Percentiles rank a stretch among this genome's conserved stretches.
Evolutionary conservation across 2,888 invertebrate species (phyloP).

Genomic region (Sphaeridia pumilis): DNA sequence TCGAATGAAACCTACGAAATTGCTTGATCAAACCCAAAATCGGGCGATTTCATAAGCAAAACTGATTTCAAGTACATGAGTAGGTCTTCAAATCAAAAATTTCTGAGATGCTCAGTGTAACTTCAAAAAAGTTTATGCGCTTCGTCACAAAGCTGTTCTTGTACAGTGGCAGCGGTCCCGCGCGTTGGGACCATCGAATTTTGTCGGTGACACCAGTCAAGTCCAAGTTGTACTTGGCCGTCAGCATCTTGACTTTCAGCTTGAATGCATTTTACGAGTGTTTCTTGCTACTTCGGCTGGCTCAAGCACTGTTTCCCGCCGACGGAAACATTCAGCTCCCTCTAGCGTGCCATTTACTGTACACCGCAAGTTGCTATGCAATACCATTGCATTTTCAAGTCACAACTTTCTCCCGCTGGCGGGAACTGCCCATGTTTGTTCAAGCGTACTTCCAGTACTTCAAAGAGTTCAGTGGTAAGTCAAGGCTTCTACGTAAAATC

Average conservation of each 20-base stretch:
- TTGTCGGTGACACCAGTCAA: background rate
- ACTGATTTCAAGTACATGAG: too few relatives aligned
- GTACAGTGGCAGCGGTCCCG: background rate
- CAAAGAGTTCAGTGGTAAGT: conserved; percentile 1
- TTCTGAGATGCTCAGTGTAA: too few relatives aligned
- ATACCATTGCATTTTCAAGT: conserved; percentile 9
- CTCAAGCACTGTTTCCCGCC: background rate
- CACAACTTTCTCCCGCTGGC: conserved; percentile 7
- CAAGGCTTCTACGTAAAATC: background rate
- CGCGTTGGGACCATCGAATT: background rate
- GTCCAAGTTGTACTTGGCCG: background rate
- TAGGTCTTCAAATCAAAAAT: too few relatives aligned
- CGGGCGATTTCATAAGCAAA: too few relatives aligned
- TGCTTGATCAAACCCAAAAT: too few relatives aligned
- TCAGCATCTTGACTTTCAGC: conserved; percentile 1
- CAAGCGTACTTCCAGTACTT: conserved; percentile 2
- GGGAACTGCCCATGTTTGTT: background rate
- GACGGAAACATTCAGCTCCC: background rate
- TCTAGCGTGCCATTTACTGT: background rate
- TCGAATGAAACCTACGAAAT: too few relatives aligned
- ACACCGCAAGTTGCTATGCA: conserved; percentile 2
- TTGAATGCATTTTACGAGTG: background rate
- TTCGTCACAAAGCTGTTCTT: background rate
- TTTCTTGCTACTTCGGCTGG: background rate
- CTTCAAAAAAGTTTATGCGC: background rate